These are phyloP conservation scores for Drosophila athabasca DNA, from an alignment of 1,140 invertebrate genomes.

Conservation along the genomic window DNA sequence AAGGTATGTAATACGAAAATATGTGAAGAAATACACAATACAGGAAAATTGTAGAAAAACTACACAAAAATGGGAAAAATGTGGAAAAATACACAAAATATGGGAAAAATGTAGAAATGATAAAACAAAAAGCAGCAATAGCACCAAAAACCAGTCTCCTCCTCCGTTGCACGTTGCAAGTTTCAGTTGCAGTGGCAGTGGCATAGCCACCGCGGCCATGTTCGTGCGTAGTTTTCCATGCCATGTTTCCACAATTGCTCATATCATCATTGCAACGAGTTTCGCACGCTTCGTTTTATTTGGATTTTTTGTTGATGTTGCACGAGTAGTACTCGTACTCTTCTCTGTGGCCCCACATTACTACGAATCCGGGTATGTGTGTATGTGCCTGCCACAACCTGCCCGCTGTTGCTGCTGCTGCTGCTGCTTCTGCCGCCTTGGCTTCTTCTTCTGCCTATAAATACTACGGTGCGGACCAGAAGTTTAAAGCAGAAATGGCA, in stretches of 20 bases:
- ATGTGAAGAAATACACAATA: background rate
- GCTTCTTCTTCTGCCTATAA: slow-evolving; percentile 63
- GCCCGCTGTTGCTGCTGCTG: slow-evolving; percentile 24
- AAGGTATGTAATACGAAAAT: background rate
- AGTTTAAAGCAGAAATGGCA: background rate
- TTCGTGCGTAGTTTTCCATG: slow-evolving; percentile 53
- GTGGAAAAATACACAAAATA: slow-evolving; percentile 1
- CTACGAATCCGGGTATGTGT: slow-evolving; percentile 17
- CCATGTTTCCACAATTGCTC: slow-evolving; percentile 56
- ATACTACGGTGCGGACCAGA: slow-evolving; percentile 61
- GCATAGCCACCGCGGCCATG: slow-evolving; percentile 37
- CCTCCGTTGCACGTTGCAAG: too few species aligned
- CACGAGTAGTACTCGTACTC: slow-evolving; percentile 7
- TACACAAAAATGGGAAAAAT: background rate
- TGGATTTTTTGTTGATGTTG: slow-evolving; percentile 19
- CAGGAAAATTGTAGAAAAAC: too few species aligned
- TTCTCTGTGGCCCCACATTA: slow-evolving; percentile 41
- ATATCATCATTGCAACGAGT: slow-evolving; percentile 55
- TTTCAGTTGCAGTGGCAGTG: too few species aligned
- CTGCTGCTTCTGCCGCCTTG: too few species aligned
- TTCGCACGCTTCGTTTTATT: slow-evolving; percentile 67
- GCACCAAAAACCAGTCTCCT: background rate
- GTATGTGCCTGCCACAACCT: slow-evolving; percentile 59
- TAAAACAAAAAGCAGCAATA: background rate
- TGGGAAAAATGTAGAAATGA: background rate